Conservation (phyloP, 1,140 invertebrate genomes). For the Solenopsis fugax region DNA sequence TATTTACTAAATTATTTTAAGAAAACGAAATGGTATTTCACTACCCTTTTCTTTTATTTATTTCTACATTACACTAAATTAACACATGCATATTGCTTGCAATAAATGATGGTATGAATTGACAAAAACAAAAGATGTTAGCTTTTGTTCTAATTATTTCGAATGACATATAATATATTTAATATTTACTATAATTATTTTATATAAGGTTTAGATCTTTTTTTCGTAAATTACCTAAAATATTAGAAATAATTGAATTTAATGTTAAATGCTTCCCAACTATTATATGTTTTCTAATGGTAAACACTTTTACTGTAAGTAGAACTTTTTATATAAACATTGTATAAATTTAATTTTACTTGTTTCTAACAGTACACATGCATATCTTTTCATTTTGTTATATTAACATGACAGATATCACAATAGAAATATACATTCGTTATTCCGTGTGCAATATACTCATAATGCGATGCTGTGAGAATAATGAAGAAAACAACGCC, state of each 20-base stretch:
- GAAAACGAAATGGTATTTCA: too few relatives aligned
- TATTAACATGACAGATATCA: neutral
- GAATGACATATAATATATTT: neutral
- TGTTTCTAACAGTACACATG: too few relatives aligned
- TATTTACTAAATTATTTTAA: too few relatives aligned
- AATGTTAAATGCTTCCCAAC: neutral
- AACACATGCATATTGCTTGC: neutral
- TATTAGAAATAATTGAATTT: neutral
- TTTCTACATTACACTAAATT: neutral
- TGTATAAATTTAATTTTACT: neutral
- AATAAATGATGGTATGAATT: neutral
- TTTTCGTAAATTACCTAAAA: neutral
- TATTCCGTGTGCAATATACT: conserved; percentile 8
- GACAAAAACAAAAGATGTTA: neutral
- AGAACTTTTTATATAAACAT: neutral
- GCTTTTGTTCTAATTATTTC: neutral
- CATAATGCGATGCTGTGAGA: neutral
- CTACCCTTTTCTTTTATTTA: too few relatives aligned
- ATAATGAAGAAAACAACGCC: conserved; percentile 54
- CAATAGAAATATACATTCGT: conserved; percentile 8
- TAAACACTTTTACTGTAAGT: neutral
- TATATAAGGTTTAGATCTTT: neutral
- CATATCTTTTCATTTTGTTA: neutral
- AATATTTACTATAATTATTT: neutral
- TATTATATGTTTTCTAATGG: neutral